A percentile compares a stretch with the other conserved stretches of the same genome.
phyloP scores from a whole-genome alignment of 64 coral and sea anemone genomes.

The Porites australiensis region DNA sequence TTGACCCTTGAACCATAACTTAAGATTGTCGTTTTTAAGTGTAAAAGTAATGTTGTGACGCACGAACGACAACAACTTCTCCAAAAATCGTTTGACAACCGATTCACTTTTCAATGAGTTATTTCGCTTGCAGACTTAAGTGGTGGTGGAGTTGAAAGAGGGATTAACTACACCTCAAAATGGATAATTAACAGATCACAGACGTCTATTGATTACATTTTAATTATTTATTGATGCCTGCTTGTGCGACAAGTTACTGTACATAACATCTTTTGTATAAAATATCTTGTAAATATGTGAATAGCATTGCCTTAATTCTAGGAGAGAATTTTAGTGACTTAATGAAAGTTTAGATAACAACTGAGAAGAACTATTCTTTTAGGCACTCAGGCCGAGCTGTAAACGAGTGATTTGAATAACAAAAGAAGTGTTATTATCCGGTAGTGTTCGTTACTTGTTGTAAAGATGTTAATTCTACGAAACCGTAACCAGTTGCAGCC shows the following conservation, averaged over 20 bases:
- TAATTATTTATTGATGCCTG: neutral
- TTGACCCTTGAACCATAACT: too few relatives aligned
- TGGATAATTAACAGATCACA: neutral
- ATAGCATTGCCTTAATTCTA: neutral
- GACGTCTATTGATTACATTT: neutral
- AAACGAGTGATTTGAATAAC: neutral
- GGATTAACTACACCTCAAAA: neutral
- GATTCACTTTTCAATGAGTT: too few relatives aligned
- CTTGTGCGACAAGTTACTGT: neutral
- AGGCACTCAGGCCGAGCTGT: neutral
- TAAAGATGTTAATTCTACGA: too few relatives aligned
- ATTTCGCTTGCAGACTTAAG: too few relatives aligned
- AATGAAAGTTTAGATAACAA: neutral
- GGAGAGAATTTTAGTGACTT: neutral
- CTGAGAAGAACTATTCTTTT: neutral
- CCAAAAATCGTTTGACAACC: too few relatives aligned
- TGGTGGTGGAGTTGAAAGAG: neutral
- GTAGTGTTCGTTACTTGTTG: too few relatives aligned
- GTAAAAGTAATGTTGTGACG: too few relatives aligned
- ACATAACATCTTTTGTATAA: neutral
- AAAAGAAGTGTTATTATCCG: neutral
- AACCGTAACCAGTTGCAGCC: too few relatives aligned
- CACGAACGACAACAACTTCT: too few relatives aligned
- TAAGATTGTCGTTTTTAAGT: too few relatives aligned
- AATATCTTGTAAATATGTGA: slow-evolving; percentile 7